Evolutionary conservation across 2,888 invertebrate species (phyloP), one percentile per base, ranked within the genome.

Genomic region (Tolmerus cingulatus): DNA sequence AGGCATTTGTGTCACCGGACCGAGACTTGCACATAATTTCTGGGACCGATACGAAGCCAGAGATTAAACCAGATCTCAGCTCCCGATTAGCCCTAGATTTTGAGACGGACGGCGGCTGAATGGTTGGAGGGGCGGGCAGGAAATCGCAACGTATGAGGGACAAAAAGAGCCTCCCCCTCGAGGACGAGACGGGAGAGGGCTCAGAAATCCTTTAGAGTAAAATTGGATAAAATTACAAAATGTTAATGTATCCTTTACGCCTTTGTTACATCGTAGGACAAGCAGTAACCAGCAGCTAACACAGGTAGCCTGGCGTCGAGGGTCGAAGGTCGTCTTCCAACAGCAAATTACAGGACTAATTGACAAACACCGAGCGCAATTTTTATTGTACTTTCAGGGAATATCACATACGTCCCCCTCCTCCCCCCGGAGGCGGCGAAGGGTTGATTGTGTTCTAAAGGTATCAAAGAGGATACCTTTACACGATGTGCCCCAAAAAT

Each of bases 201-300:
- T 40, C 19, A 46, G 85, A 74, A 85, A 74, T 74, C 85, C 43
- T 85, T 85, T 14, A 30, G 85, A 77, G 77, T 86, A n/a, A 86
- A 86, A 86, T 86, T 86, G 86, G 86, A 86, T 86, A 86, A 86
- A 86, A 86, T 86, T 86, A 86, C 86, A 86, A 86, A 86, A 86
- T 86, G 78, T 86, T 86, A 86, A 86, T 40, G 78, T 86, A 78
- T 86, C 86, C 86, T 86, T 77, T 86, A 86, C 85, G 57, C 40
- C 74, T 74, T 85, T 85, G 85, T 85, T 85, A 85, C 85, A 85
- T 85, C 85, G 57, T 74, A 85, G 74, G 74, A 85, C 85, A 85
- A 74, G 74, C 82, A 74, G 85, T 74, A 85, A 85, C 85, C 85
- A 74, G 27, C 85, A 85, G 43, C 43, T 46, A 85, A 85, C 85